These are phyloP conservation scores for Cariama cristata DNA, from an alignment of 2,113 vertebrate species.

Conservation along the genomic window DNA sequence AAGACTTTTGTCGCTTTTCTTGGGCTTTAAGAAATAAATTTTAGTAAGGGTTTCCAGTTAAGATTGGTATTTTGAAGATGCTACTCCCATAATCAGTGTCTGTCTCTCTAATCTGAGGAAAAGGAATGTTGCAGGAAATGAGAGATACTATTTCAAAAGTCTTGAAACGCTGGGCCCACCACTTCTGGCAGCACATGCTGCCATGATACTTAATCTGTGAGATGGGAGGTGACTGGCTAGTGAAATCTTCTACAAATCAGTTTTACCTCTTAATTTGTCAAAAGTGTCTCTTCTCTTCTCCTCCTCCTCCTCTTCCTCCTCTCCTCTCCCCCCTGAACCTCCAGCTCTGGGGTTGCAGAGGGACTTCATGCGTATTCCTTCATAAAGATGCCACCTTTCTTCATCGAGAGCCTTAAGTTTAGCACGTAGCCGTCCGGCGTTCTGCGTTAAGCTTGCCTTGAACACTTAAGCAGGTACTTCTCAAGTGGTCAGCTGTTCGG, in stretches of 20 bases:
- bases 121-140: neutral
- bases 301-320: neutral
- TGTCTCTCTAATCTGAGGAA: neutral
- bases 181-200: neutral
- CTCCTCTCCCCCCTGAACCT: fast-evolving
- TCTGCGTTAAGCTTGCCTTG: neutral
- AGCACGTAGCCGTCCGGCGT: neutral
- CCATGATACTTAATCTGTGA: neutral
- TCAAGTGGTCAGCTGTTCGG: neutral
- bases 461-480: neutral
- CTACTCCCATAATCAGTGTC: neutral
- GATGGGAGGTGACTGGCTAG: neutral
- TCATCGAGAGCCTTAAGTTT: neutral
- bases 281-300: neutral
- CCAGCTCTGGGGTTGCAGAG: neutral
- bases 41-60: neutral
- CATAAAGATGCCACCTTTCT: neutral
- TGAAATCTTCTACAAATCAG: neutral
- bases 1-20: neutral
- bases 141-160: neutral
- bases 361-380: neutral
- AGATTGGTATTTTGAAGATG: neutral
- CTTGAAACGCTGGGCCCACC: neutral
- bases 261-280: neutral
- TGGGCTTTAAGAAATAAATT: neutral